phyloP scores from a whole-genome alignment of 2,888 invertebrate genomes.

The Nemoura dubitans region DNA sequence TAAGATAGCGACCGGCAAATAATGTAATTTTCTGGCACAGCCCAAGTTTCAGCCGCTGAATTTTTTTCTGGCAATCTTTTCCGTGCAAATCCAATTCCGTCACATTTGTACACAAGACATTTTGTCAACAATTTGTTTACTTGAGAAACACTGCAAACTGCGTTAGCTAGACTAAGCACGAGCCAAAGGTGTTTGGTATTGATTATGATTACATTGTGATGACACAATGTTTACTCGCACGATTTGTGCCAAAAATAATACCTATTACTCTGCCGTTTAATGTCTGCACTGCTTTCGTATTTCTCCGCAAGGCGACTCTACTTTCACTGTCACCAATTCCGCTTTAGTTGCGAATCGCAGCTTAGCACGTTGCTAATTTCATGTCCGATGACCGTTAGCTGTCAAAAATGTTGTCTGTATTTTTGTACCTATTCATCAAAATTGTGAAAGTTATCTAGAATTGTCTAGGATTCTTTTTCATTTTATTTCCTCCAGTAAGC shows the following conservation, averaged over 20 bases:
- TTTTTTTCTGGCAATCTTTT: too few species aligned
- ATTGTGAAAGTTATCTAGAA: background rate
- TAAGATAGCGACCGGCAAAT: too few species aligned
- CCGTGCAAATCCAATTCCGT: too few species aligned
- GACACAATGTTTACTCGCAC: background rate
- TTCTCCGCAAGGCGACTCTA: background rate
- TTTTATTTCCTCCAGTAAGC: background rate
- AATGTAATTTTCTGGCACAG: background rate
- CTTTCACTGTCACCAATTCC: too few species aligned
- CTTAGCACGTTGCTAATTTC: background rate
- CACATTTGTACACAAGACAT: too few species aligned
- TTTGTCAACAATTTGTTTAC: too few species aligned
- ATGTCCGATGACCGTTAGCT: background rate
- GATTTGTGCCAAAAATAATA: background rate
- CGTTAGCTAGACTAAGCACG: background rate
- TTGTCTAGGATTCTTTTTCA: background rate
- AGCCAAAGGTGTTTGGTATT: background rate
- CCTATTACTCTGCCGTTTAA: background rate
- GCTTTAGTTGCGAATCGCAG: background rate
- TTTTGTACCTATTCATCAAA: background rate
- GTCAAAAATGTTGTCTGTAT: background rate
- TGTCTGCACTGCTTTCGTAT: background rate
- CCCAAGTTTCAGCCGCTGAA: background rate
- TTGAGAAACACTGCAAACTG: background rate
- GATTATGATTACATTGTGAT: background rate